Conservation (phyloP, 2,888 invertebrate species). For the Chloroclystis v-ata region DNA sequence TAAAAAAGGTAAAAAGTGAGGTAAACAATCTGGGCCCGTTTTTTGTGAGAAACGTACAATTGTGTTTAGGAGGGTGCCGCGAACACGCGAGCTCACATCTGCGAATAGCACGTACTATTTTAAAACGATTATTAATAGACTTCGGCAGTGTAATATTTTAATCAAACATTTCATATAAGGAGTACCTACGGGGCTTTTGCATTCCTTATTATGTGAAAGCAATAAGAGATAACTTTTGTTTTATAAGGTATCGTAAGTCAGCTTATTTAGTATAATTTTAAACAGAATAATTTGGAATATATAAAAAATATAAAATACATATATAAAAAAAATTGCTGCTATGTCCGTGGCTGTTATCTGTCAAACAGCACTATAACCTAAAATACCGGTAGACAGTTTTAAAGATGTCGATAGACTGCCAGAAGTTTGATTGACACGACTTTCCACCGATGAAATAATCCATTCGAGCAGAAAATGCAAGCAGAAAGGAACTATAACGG, state of each 20-base stretch:
- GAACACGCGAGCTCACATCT: conserved; percentile 62
- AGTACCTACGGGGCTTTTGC: too few species aligned
- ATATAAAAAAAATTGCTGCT: too few species aligned
- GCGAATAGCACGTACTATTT: conserved; percentile 35
- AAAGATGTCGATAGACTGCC: too few species aligned
- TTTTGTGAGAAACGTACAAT: conserved; percentile 59
- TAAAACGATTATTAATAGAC: conserved; percentile 20
- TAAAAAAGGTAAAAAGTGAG: conserved; percentile 75
- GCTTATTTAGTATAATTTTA: too few species aligned
- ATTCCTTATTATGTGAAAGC: too few species aligned
- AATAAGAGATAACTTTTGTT: too few species aligned
- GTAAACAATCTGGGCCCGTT: conserved; percentile 72
- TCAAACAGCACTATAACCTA: too few species aligned
- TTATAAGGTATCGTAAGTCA: too few species aligned
- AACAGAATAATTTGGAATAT: too few species aligned
- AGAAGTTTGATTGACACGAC: conserved; percentile 1
- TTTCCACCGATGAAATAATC: conserved; percentile 7
- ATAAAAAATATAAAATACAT: too few species aligned
- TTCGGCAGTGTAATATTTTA: conserved; percentile 6
- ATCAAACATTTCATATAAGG: neutral
- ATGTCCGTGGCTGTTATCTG: too few species aligned
- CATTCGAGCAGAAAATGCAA: conserved; percentile 13
- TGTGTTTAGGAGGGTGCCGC: conserved; percentile 59
- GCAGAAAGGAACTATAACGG: conserved; percentile 43
- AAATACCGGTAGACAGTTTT: too few species aligned